Evolutionary conservation across 2,888 invertebrate species (phyloP), one percentile per base, ranked within the genome.

Genomic region (Amphipoea oculea): DNA sequence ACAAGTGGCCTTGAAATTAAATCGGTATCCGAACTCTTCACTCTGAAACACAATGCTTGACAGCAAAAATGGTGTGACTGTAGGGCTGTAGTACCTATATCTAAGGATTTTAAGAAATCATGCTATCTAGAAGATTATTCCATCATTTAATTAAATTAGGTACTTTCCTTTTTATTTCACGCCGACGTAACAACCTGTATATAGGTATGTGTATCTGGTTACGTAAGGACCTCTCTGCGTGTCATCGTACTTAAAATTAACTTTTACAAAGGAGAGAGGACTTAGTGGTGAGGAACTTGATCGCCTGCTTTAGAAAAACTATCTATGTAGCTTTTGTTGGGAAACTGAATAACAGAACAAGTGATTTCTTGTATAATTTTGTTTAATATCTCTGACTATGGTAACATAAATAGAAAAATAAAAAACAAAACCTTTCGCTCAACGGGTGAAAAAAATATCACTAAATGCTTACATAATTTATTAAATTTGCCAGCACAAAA

Each of bases 161-260:
- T 60, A 17, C 2, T 72, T n/a, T 54, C 0, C 17, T 7, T 20
- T 45, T 20, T 48, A 9, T 48, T 5, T 23, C 12, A 29, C 29
- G 17, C 12, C n/a, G 6, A n/a, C 4, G 12, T 3, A 5, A 4
- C 2, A 23, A 3, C 5, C 4, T 57, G 29, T 23, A 40, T 42
- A 5, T 51, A 23, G 4, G 7, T 20, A 63, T 78, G 20, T 65
- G 29, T 54, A n/a, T 63, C 36, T 36, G 6, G 36, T 81, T 45
- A 72, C 42, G 11, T 45, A 45, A 62, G 36, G 2, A 51, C 11
- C 29, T 81, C 23, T 81, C 45, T 63, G 12, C 17, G 45, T 45
- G 14, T 5, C 54, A 81, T 40, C n/a, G 14, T 63, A 76, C 51
- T 54, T 81, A 81, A 62, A 81, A 81, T 51, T 81, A 51, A 62